Percentiles rank a stretch among this genome's conserved stretches.
These are phyloP conservation scores for Cotesia vestalis DNA, from an alignment of 1,140 invertebrate genomes.

Conservation along the genomic window DNA sequence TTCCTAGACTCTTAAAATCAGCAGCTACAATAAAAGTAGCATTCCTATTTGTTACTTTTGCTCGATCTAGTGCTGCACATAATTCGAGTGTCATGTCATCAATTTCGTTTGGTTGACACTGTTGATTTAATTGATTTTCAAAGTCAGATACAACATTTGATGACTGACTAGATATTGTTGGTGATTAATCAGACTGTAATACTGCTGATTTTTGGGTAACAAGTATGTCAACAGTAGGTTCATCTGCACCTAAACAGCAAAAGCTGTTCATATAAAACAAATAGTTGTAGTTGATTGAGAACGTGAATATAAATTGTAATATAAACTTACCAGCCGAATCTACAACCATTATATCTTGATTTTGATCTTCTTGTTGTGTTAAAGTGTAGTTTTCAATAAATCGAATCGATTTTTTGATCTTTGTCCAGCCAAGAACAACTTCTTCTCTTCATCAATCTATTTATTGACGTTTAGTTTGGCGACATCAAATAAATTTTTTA, in stretches of 20 bases:
- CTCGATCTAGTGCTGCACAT: constrained; percentile 41
- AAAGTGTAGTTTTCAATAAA: too few relatives aligned
- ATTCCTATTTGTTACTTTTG: constrained; percentile 45
- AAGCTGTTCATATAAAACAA: too few relatives aligned
- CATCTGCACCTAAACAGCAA: too few relatives aligned
- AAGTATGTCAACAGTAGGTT: too few relatives aligned
- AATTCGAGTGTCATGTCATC: constrained; percentile 39
- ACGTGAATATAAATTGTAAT: constrained; percentile 1
- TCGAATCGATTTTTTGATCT: too few relatives aligned
- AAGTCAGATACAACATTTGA: constrained; percentile 5
- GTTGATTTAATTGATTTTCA: background rate
- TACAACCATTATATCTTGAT: constrained; percentile 7
- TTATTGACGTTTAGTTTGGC: too few relatives aligned
- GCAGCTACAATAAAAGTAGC: constrained; percentile 43
- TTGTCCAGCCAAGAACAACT: too few relatives aligned
- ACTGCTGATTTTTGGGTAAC: constrained; percentile 7
- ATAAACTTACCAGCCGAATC: constrained; percentile 17
- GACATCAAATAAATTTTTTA: too few relatives aligned
- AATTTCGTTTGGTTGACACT: background rate
- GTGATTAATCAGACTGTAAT: constrained; percentile 9
- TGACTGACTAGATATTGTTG: constrained; percentile 14
- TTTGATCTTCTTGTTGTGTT: too few relatives aligned
- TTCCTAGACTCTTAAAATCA: constrained; percentile 39
- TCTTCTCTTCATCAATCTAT: too few relatives aligned
- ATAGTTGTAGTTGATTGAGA: too few relatives aligned